Evolutionary conservation across 2,113 vertebrate species (phyloP), one percentile per base, ranked within the genome.

Genomic region (Cacatua alba): DNA sequence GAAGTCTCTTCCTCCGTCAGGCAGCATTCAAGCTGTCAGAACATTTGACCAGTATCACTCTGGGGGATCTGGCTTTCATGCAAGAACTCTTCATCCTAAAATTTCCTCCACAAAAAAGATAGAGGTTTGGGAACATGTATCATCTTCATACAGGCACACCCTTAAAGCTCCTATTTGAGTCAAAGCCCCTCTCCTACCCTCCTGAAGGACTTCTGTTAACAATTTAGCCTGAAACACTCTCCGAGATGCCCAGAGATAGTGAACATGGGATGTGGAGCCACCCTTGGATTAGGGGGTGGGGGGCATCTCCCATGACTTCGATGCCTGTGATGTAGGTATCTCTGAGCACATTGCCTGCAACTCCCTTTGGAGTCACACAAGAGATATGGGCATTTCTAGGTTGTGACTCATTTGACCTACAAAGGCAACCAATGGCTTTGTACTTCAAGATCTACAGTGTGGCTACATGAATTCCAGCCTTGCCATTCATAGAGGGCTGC

Each of bases 221-320:
- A 17, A 33, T 53, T 70, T 28, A 79, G 20, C 60, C 62, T 64
- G 31, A 59, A 53, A n/a, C 10, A 17, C 20, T 13, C 46, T 74
- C 29, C 17, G 28, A 77, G 46, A 24, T 26, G 23, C 19, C 35
- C 31, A 49, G 62, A 80, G 24, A 9, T 85, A 41, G 17, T 33
- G 79, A 33, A 12, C 21, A 17, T 14, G 49, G 39, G 37, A 43
- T 37, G 21, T 4, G 19, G 77, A 64, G 12, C 29, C 31, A 35
- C 24, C 43, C 46, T 16, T 2, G 6, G 49, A 13, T 8, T 7
- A 16, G 29, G 26, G 19, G 4, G 10, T 0, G 0, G 15, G 24
- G 23, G 31, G 4, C 28, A 31, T 31, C 57, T 76, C 17, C 39
- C 5, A 4, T 17, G 13, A 14, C 10, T 23, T 6, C 7, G 39